phyloP scores from a whole-genome alignment of 2,113 vertebrate genomes.

The Vidua chalybeata region DNA sequence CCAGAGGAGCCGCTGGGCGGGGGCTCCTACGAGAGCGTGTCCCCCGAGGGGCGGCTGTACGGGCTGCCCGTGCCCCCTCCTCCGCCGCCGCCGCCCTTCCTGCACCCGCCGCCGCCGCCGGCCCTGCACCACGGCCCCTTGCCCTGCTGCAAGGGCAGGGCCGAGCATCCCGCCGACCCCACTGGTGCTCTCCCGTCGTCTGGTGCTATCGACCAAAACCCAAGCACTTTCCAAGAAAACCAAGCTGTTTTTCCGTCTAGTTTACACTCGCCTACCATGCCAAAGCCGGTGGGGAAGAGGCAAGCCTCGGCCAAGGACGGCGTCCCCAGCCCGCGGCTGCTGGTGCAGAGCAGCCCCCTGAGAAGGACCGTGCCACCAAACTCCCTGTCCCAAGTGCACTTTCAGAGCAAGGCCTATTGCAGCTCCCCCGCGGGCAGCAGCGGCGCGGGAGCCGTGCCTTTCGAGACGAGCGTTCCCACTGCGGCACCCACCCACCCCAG shows the following conservation, averaged over 20 bases:
- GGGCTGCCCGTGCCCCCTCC: conserved; percentile 46
- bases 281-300: conserved; percentile 77
- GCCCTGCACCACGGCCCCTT: conserved; percentile 57
- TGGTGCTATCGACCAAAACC: conserved; percentile 80
- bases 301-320: conserved; percentile 73
- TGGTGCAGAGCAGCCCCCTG: conserved; percentile 78
- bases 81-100: conserved; percentile 46
- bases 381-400: conserved; percentile 84
- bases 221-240: conserved; percentile 82
- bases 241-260: conserved; percentile 76
- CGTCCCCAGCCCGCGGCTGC: conserved; percentile 75
- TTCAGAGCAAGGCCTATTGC: conserved; percentile 82
- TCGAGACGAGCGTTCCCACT: conserved; percentile 77
- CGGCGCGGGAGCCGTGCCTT: conserved; percentile 73
- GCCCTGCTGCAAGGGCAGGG: conserved; percentile 78
- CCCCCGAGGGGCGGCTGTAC: conserved; percentile 76
- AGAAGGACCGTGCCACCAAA: conserved; percentile 80
- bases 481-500: conserved; percentile 67
- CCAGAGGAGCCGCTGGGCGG: conserved; percentile 70
- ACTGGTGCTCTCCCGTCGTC: conserved; percentile 77
- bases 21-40: conserved; percentile 70
- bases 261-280: conserved; percentile 78
- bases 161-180: conserved; percentile 74
- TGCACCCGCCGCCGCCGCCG: conserved; percentile 63
- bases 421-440: conserved; percentile 63